Evolutionary conservation across 2,113 vertebrate species (phyloP).

Genomic region (Tupaia chinensis): DNA sequence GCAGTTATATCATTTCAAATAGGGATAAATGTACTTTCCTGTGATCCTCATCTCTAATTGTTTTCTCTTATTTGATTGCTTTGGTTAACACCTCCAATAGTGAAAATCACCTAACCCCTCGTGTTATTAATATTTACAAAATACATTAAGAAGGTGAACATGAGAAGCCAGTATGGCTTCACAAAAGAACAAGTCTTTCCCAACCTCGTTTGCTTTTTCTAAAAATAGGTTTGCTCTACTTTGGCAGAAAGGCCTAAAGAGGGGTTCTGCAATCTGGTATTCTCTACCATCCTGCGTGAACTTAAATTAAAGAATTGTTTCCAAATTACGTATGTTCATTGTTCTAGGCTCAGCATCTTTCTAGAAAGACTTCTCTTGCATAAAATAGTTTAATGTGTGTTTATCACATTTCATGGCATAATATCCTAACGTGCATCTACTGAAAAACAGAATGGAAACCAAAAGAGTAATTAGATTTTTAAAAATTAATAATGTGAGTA

Average conservation of each 20-base stretch:
- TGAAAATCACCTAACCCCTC: not conserved
- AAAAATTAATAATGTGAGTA: not conserved
- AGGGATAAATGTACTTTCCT: not conserved
- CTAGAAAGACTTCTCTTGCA: not conserved
- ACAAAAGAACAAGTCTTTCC: not conserved
- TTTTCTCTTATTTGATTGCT: not conserved
- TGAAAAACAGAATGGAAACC: not conserved
- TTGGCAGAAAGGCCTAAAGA: not conserved
- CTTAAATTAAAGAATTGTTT: not conserved
- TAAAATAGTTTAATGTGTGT: not conserved
- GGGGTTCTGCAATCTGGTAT: not conserved
- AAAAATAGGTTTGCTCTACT: not conserved
- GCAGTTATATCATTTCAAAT: not conserved
- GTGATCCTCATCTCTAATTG: not conserved
- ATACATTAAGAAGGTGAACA: not conserved
- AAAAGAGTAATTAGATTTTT: not conserved
- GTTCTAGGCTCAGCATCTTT: not conserved
- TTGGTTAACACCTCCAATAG: not conserved
- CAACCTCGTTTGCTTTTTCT: not conserved
- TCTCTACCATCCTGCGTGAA: not conserved
- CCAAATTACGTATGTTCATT: not conserved
- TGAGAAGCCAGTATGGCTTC: not conserved
- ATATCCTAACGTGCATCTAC: not conserved
- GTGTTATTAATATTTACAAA: not conserved
- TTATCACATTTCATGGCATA: not conserved